Conservation (phyloP, 2,888 invertebrate genomes). For the Romanomermis culicivorax region DNA sequence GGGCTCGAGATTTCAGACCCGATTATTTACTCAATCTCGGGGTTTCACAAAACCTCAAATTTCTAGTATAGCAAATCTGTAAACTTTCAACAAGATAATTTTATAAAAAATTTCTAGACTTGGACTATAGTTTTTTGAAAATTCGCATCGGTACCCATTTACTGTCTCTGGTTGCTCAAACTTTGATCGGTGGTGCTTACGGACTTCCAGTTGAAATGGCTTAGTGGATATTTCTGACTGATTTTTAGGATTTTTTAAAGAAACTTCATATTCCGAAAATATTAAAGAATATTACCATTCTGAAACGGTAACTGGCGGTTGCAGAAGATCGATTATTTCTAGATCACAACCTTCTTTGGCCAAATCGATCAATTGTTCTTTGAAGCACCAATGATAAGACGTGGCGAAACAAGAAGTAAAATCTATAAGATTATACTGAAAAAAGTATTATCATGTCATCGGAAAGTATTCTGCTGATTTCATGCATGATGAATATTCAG, state of each 20-base stretch:
- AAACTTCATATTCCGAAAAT: no score
- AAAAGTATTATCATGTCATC: background rate
- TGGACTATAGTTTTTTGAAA: background rate
- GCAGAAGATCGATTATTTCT: constrained; percentile 34
- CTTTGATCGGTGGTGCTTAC: background rate
- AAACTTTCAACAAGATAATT: background rate
- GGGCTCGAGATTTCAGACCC: no score
- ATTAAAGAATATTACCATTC: constrained; percentile 30
- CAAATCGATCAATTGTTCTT: constrained; percentile 35
- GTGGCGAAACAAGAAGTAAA: constrained; percentile 36
- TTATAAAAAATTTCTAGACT: background rate
- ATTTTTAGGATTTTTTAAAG: no score
- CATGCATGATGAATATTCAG: no score
- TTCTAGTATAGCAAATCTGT: background rate
- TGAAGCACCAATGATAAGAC: constrained; percentile 34
- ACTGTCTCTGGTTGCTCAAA: no score
- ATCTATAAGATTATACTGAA: background rate
- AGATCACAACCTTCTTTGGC: constrained; percentile 29
- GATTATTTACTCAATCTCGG: no score
- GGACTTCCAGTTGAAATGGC: background rate
- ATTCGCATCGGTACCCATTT: background rate
- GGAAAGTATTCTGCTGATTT: background rate
- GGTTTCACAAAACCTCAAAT: background rate
- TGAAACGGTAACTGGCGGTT: constrained; percentile 37
- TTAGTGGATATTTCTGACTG: no score